A percentile compares a stretch with the other conserved stretches of the same genome.
Conservation (phyloP, 2,113 vertebrate genomes). For the Elephas maximus region DNA sequence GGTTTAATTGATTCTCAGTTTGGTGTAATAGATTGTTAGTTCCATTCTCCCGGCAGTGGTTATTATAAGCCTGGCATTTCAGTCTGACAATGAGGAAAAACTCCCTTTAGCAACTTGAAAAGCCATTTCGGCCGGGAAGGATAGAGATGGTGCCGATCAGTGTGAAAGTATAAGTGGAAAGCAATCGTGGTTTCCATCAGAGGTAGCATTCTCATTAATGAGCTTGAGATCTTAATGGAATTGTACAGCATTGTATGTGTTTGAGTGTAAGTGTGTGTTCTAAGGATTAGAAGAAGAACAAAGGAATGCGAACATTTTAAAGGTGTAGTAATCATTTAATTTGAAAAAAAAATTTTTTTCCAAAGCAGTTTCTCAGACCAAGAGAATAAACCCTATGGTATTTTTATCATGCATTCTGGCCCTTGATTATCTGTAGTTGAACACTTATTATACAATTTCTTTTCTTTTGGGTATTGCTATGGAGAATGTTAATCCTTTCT, state of each 20-base stretch:
- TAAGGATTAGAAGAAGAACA: slow-evolving; percentile 46
- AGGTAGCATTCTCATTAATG: slow-evolving; percentile 60
- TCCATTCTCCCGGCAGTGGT: slow-evolving; percentile 70
- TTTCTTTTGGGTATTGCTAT: not conserved
- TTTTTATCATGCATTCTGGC: not conserved
- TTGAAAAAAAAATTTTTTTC: not conserved
- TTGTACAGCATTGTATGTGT: not conserved
- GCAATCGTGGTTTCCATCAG: slow-evolving; percentile 60
- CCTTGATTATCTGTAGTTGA: not conserved
- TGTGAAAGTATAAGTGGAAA: slow-evolving; percentile 60
- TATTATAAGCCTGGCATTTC: slow-evolving; percentile 77
- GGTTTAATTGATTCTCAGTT: slow-evolving; percentile 77
- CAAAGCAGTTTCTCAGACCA: slow-evolving; percentile 40
- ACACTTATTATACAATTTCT: not conserved
- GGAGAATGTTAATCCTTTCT: not conserved
- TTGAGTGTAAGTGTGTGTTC: slow-evolving; percentile 32
- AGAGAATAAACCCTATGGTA: slow-evolving; percentile 18
- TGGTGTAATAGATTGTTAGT: slow-evolving; percentile 74
- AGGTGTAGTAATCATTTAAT: not conserved
- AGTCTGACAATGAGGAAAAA: slow-evolving; percentile 70
- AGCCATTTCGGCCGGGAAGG: slow-evolving; percentile 58
- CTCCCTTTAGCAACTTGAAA: slow-evolving; percentile 72
- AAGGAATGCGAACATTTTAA: not conserved
- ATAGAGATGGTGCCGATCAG: slow-evolving; percentile 55
- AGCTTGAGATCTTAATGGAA: slow-evolving; percentile 53